Percentiles rank a stretch among this genome's conserved stretches.
Evolutionary conservation across 2,113 vertebrate genomes (phyloP).

Genomic region (Alligator sinensis): DNA sequence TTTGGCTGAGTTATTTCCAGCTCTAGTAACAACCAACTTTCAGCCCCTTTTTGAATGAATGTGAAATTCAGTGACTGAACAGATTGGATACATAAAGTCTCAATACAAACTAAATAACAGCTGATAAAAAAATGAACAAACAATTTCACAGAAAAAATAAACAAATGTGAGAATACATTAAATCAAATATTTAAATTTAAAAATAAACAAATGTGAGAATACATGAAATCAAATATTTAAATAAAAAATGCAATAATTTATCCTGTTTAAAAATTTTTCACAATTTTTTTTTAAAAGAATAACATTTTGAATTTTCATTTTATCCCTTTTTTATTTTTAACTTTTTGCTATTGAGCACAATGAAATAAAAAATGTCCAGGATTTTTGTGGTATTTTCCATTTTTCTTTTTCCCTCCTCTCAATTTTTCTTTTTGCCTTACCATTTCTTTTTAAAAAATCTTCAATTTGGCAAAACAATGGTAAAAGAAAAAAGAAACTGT

Average conservation of each 20-base stretch:
- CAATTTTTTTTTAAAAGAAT: neutral
- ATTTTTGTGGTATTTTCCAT: neutral
- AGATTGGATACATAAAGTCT: neutral
- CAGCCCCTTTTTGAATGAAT: neutral
- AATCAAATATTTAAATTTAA: neutral
- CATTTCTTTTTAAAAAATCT: neutral
- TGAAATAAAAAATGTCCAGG: neutral
- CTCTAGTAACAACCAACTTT: neutral
- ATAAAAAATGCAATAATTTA: neutral
- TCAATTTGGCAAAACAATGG: neutral
- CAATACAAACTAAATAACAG: neutral
- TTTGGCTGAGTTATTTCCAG: slow-evolving; percentile 11
- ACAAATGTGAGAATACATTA: neutral
- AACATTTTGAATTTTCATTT: neutral
- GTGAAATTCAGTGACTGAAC: neutral
- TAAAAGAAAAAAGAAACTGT: neutral
- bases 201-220: neutral
- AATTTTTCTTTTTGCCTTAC: neutral
- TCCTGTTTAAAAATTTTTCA: neutral
- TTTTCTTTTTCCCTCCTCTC: neutral
- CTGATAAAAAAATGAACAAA: neutral
- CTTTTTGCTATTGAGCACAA: neutral
- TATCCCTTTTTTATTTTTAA: neutral
- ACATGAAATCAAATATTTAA: neutral
- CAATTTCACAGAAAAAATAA: neutral